These are phyloP conservation scores for Zingel zingel DNA, from an alignment of 2,113 vertebrate genomes.

Conservation along the genomic window DNA sequence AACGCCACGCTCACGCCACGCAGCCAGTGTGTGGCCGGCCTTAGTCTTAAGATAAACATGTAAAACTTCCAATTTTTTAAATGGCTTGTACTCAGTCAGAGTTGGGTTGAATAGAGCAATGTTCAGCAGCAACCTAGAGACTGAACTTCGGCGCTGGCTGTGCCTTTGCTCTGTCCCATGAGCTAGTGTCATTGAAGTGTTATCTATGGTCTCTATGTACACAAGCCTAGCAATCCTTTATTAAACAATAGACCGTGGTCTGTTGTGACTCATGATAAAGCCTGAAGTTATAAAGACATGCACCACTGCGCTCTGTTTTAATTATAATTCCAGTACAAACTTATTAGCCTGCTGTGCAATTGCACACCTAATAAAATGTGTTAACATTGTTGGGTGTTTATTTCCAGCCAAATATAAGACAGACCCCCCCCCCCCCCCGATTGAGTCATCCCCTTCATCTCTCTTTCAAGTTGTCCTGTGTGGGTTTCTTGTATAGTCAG, in stretches of 20 bases:
- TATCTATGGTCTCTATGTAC: slow-evolving; percentile 51
- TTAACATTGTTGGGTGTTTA: slow-evolving; percentile 51
- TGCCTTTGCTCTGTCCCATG: slow-evolving; percentile 18
- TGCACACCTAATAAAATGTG: slow-evolving; percentile 56
- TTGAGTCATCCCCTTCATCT: slow-evolving; percentile 77
- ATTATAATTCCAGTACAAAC: slow-evolving; percentile 69
- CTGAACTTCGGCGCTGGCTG: background rate
- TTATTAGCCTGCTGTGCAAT: slow-evolving; percentile 61
- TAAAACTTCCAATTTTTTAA: background rate
- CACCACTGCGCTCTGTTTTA: slow-evolving; percentile 58
- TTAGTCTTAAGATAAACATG: slow-evolving; percentile 9
- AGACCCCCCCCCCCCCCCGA: slow-evolving; percentile 29
- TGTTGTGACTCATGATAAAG: slow-evolving; percentile 64
- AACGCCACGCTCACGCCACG: no score
- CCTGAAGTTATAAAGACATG: slow-evolving; percentile 69
- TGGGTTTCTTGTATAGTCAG: slow-evolving; percentile 59
- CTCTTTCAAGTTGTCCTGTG: slow-evolving; percentile 68
- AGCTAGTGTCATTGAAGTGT: slow-evolving; percentile 48
- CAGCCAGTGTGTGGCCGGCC: no score
- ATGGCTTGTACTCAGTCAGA: slow-evolving; percentile 11
- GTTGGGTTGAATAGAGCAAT: background rate
- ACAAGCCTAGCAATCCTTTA: slow-evolving; percentile 48
- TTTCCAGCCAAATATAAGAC: slow-evolving; percentile 38
- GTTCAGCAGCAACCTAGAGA: background rate
- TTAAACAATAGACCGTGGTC: slow-evolving; percentile 58